Evolutionary conservation across 1,140 invertebrate genomes (phyloP), one percentile per base, ranked within the genome.

Genomic region (Tetragonula clypearis): DNA sequence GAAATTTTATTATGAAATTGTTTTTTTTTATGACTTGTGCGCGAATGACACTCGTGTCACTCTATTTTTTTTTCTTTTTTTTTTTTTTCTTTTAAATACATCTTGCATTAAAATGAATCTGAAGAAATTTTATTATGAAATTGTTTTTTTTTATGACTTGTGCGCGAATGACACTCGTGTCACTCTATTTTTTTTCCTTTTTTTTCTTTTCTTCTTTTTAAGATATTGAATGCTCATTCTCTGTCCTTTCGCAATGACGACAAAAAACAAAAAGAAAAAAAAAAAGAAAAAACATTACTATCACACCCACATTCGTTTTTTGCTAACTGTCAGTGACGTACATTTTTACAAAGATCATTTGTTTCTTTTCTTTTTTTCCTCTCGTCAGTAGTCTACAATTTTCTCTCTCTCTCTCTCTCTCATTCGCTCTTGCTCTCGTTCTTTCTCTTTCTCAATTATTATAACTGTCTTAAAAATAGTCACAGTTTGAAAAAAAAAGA

Each of bases 401-500:
- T 68, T 86, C 49, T 76, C 85, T 53, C 23, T 72, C 26, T 60
- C 14, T 6, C 19, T 74, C 49, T 19, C n/a, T 53, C 23, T 72
- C 26, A 60, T 56, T 60, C 73, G 4, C n/a, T 58, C 72, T 74
- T 15, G 6, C 19, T 74, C 49, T 19, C n/a, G 14, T 65, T 49
- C 35, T 60, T 35, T 60, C 35, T 30, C 56, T 55, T 53, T 68
- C 65, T 66, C 65, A 71, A 60, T 69, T 69, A 14, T 88, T 88
- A 86, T 85, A 88, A 82, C 88, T 87, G 75, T 69, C 88, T 92
- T 91, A 92, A 87, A 92, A 92, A 91, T 93, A 92, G 82, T 90
- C 85, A 91, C 88, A 92, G 87, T 92, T 93, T 85, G 84, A 87
- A 91, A 86, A 91, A 92, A 92, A 86, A 88, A 91, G 92, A 90